Evolutionary conservation across 2,888 invertebrate species (phyloP).

Genomic region (Acleris literana): DNA sequence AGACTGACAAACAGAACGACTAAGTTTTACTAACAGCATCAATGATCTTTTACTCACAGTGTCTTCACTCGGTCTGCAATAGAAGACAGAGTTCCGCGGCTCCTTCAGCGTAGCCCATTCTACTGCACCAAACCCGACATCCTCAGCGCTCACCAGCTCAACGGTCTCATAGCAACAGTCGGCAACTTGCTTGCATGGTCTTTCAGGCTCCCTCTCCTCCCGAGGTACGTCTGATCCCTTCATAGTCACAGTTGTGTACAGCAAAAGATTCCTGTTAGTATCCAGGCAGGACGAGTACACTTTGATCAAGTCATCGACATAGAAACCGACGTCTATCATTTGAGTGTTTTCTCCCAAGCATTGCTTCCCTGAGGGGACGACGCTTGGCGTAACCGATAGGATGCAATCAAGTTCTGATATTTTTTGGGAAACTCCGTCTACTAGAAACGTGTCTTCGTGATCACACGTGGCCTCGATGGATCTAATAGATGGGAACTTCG

Average conservation of each 20-base stretch:
- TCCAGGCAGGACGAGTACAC: constrained; percentile 28
- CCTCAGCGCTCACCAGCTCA: constrained; percentile 43
- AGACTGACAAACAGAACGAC: too few species aligned
- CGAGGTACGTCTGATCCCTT: neutral
- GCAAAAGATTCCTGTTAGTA: constrained; percentile 9
- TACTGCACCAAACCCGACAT: constrained; percentile 41
- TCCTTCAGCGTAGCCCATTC: constrained; percentile 44
- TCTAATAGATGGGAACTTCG: constrained; percentile 6
- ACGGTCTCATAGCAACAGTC: constrained; percentile 42
- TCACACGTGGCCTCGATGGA: constrained; percentile 17
- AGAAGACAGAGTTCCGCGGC: constrained; percentile 42
- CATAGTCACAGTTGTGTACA: constrained; percentile 21
- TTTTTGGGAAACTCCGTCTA: constrained; percentile 11
- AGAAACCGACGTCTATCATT: constrained; percentile 14
- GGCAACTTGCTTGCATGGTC: constrained; percentile 42
- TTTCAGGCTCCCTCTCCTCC: constrained; percentile 40
- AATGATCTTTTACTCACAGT: constrained; percentile 1
- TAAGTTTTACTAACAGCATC: too few species aligned
- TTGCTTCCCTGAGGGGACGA: neutral
- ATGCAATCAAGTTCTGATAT: constrained; percentile 24
- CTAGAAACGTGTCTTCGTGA: constrained; percentile 17
- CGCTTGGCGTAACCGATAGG: neutral
- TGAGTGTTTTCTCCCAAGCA: constrained; percentile 19
- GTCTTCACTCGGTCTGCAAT: constrained; percentile 30
- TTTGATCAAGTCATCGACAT: constrained; percentile 10